phyloP scores from a whole-genome alignment of 2,888 invertebrate genomes.

The Tromatobia lineatoria region DNA sequence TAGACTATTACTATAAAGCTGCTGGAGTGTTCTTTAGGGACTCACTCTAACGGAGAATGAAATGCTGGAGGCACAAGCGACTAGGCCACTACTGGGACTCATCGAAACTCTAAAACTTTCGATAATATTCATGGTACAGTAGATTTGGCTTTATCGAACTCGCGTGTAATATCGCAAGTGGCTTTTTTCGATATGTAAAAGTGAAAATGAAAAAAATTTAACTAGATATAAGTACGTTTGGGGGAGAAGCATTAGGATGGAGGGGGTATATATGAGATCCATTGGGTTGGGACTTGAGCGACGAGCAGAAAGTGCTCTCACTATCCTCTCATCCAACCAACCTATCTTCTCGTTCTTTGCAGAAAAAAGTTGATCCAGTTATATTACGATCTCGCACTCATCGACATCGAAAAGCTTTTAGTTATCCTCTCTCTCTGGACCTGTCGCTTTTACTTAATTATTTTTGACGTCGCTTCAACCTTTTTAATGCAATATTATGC shows the following conservation, averaged over 20 bases:
- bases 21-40: slow-evolving; percentile 6
- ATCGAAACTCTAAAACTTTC: slow-evolving; percentile 51
- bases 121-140: slow-evolving; percentile 31
- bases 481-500: slow-evolving; percentile 43
- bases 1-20: slow-evolving; percentile 22
- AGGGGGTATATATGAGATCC: slow-evolving; percentile 9
- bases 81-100: slow-evolving; percentile 30
- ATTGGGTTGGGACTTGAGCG: slow-evolving; percentile 16
- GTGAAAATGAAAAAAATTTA: slow-evolving; percentile 5
- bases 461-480: slow-evolving; percentile 15
- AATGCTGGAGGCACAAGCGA: slow-evolving; percentile 23
- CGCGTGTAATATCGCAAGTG: slow-evolving; percentile 16
- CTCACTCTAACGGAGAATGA: neutral
- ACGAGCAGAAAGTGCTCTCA: slow-evolving; percentile 44
- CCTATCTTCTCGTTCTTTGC: slow-evolving; percentile 42
- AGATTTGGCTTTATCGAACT: slow-evolving; percentile 13
- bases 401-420: slow-evolving; percentile 69
- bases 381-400: slow-evolving; percentile 60
- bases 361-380: slow-evolving; percentile 59
- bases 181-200: slow-evolving; percentile 23
- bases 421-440: slow-evolving; percentile 43
- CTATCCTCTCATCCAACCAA: slow-evolving; percentile 9
- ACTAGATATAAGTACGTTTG: slow-evolving; percentile 32
- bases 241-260: neutral
- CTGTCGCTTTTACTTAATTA: slow-evolving; percentile 51